Evolutionary conservation across 1,140 invertebrate species (phyloP).

Genomic region (Anastatus disparis): DNA sequence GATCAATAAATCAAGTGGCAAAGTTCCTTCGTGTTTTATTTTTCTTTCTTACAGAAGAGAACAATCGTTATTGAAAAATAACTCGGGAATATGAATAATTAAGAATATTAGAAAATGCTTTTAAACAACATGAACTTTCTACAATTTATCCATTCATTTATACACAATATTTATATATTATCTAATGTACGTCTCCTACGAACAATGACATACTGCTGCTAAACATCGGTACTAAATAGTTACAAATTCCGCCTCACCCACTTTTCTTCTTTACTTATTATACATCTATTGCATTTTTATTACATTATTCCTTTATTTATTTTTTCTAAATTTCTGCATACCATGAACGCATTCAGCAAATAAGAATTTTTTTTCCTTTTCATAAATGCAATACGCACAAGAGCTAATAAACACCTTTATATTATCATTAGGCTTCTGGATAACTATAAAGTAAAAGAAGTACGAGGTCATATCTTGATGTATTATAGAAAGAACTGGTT

Average conservation of each 20-base stretch:
- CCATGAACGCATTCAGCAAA: no score
- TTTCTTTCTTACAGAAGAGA: no score
- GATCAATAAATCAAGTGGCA: no score
- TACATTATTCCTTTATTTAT: no score
- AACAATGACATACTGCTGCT: conserved; percentile 1
- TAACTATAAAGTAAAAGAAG: conserved; percentile 28
- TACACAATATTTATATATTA: background rate
- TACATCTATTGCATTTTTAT: no score
- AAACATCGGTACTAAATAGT: background rate
- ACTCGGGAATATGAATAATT: no score
- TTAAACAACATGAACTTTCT: background rate
- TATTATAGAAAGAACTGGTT: conserved; percentile 27
- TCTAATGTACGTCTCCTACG: background rate
- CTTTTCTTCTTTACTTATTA: no score
- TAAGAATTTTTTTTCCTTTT: no score
- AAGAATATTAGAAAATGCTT: background rate
- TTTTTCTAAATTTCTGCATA: no score
- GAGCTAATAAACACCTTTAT: conserved; percentile 24
- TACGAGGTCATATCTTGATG: conserved; percentile 11
- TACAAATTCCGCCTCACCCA: conserved; percentile 30
- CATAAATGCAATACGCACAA: no score
- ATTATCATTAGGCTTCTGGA: background rate
- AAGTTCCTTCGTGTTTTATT: no score
- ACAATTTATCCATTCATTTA: background rate
- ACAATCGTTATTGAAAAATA: no score